Base-by-base conservation (phyloP, 2,888 invertebrate species). In the Lasioglossum villosulum region DNA sequence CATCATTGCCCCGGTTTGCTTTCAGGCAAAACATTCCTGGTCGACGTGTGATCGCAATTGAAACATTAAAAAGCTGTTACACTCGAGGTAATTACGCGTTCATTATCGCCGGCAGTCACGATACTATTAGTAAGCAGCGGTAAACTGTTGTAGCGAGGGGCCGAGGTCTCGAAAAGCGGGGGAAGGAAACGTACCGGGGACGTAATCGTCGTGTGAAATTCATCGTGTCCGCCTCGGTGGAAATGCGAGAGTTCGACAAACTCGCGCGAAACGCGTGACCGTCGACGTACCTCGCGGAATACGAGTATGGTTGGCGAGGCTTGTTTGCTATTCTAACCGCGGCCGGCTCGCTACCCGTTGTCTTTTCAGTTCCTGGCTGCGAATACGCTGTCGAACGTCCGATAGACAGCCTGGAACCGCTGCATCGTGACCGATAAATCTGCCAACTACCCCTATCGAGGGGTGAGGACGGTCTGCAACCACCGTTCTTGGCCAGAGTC, bases 391-490 rank as follows among this genome's bases (percentile, higher is more conserved):
- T 83, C 79, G 81, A 81, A 84, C 77, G 84, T 42, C 45, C 83
- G 84, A 88, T 87, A 84, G 83, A 56, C 56, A 70, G 75, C 68
- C 48, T 68, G 37, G 73, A 79, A 72, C 78, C 84, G 84, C 79
- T 90, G 90, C 90, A 91, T 90, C 90, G 87, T 82, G 80, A 88
- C 86, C 93, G 89, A 93, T 93, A 93, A 92, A 93, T 93, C 91
- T 89, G 75, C 73, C 48, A 80, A 87, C 88, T 23, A 87, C 88
- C 90, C 90, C 92, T 92, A 92, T 93, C 92, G 90, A n/a, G 86
- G 83, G 78, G 52, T 82, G 80, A 82, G 78, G 76, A 71, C 76
- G 74, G 37, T 37, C 48, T 71, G 73, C 68, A 83, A 75, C 82
- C 72, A 59, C 68, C 78, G 30, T 19, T 34, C 71, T 66, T 56